Conservation (phyloP, 1,140 invertebrate species). For the Drosophila tristis region DNA sequence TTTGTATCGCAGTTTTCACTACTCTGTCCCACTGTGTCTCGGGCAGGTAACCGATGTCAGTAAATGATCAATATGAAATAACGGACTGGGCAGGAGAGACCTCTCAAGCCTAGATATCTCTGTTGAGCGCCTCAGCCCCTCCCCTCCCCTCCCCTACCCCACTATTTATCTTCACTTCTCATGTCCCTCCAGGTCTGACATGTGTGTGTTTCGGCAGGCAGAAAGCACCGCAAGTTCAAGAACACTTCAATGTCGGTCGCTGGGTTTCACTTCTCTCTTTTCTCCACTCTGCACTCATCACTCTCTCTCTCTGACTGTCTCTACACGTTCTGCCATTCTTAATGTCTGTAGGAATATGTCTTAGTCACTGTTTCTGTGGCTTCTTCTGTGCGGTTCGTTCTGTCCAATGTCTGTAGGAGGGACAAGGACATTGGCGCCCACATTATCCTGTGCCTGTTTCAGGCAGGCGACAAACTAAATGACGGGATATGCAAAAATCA, state of each 20-base stretch:
- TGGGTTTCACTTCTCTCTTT: conserved; percentile 6
- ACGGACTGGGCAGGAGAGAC: conserved; percentile 30
- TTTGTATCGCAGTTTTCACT: neutral
- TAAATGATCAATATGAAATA: conserved; percentile 51
- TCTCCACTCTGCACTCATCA: neutral
- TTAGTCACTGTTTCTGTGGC: conserved; percentile 16
- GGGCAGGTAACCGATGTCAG: conserved; percentile 37
- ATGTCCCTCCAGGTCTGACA: conserved; percentile 35
- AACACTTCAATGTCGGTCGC: conserved; percentile 74
- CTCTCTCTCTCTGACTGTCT: conserved; percentile 20
- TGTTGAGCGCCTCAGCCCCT: conserved; percentile 5
- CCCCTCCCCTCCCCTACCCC: conserved; percentile 2
- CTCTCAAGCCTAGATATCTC: conserved; percentile 17
- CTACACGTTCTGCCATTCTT: conserved; percentile 39
- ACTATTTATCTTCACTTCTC: neutral
- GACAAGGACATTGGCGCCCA: conserved; percentile 43
- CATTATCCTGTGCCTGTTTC: conserved; percentile 62
- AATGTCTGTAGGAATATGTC: conserved; percentile 32
- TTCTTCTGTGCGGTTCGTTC: too few species aligned
- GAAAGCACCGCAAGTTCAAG: conserved; percentile 61
- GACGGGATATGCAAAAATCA: conserved; percentile 58
- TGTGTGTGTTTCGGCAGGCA: conserved; percentile 36
- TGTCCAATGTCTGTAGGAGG: neutral
- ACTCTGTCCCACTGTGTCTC: conserved; percentile 3
- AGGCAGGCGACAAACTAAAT: conserved; percentile 48